Base-by-base conservation (phyloP, 2,888 invertebrate species). In the Callosobruchus maculatus region DNA sequence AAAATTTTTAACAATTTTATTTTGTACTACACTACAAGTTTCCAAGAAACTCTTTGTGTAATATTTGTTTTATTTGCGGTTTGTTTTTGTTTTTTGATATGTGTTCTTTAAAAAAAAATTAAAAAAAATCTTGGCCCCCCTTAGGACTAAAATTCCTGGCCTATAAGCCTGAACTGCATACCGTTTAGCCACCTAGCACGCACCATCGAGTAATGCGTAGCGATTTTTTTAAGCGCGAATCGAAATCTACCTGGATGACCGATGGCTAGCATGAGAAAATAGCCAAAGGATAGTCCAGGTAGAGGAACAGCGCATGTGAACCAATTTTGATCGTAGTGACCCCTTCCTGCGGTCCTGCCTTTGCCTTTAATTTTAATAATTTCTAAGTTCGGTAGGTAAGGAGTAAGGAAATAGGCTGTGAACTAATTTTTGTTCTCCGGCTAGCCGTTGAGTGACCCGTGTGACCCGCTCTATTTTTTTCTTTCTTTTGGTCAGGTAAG, bases 281-380 rank as follows among this genome's bases (percentile, higher is more conserved):
- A 72, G 72, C 78, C 77, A 75, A 78, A 75, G 79, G 76, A 78
- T 77, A 79, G 70, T 68, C 71, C 82, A 82, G 83, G 83, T 81
- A 82, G 76, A 79, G 67, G 74, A 72, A 70, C 72, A 75, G 79
- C 78, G 72, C 77, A 78, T 82, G 82, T 81, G 82, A 81, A 81
- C 82, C 80, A 81, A 82, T 82, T 82, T 82, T 80, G 18, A 49
- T 49, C 18, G 13, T 5, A 49, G 13, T 49, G 49, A 49, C 49
- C 49, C 49, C 13, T 49, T 49, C 13, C 13, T n/a, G n/a, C n/a
- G n/a, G n/a, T n/a, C n/a, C n/a, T 30, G 30, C 30, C 30, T 30
- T 30, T 49, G 18, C 49, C 49, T 13, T 49, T 49, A 18, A 49
- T 49, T 49, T 49, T 49, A 49, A 49, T 49, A 49, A 13, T 49